These are phyloP conservation scores for Meteorus colon DNA, from an alignment of 2,888 invertebrate species.

Conservation along the genomic window DNA sequence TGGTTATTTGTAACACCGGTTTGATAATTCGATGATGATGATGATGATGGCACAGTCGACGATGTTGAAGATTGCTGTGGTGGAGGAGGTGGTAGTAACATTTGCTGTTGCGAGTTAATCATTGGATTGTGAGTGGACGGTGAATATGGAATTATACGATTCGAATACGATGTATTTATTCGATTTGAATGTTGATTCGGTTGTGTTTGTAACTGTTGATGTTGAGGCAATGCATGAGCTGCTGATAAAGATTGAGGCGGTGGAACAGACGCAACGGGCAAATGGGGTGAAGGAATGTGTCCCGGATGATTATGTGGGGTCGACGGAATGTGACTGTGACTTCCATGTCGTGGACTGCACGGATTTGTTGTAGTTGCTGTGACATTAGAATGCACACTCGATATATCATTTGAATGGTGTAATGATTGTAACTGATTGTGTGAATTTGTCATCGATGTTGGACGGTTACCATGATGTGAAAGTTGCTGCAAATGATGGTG, in stretches of 20 bases:
- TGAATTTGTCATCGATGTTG: slow-evolving; percentile 45
- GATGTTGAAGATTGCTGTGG: slow-evolving; percentile 16
- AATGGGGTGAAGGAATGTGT: slow-evolving; percentile 66
- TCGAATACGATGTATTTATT: slow-evolving; percentile 54
- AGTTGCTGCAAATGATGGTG: slow-evolving; percentile 44
- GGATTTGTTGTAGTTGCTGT: slow-evolving; percentile 57
- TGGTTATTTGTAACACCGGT: slow-evolving; percentile 49
- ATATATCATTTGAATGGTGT: slow-evolving; percentile 46
- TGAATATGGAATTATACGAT: slow-evolving; percentile 46
- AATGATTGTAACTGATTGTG: slow-evolving; percentile 43
- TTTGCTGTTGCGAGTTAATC: slow-evolving; percentile 55
- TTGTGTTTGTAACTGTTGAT: slow-evolving; percentile 60
- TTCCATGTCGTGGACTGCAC: slow-evolving; percentile 60
- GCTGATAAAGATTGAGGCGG: slow-evolving; percentile 45
- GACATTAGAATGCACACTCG: slow-evolving; percentile 42
- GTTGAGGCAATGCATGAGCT: slow-evolving; percentile 54
- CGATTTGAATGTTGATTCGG: slow-evolving; percentile 62
- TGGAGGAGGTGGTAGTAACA: slow-evolving; percentile 56
- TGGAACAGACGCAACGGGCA: slow-evolving; percentile 51
- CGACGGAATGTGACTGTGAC: slow-evolving; percentile 68
- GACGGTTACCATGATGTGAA: slow-evolving; percentile 44
- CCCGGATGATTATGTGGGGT: slow-evolving; percentile 63
- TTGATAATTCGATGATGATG: slow-evolving; percentile 50
- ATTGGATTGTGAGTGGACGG: slow-evolving; percentile 51
- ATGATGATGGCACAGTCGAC: slow-evolving; percentile 39